Evolutionary conservation across 1,140 invertebrate species (phyloP), one percentile per base, ranked within the genome.

Genomic region (Brachionus sp.): DNA sequence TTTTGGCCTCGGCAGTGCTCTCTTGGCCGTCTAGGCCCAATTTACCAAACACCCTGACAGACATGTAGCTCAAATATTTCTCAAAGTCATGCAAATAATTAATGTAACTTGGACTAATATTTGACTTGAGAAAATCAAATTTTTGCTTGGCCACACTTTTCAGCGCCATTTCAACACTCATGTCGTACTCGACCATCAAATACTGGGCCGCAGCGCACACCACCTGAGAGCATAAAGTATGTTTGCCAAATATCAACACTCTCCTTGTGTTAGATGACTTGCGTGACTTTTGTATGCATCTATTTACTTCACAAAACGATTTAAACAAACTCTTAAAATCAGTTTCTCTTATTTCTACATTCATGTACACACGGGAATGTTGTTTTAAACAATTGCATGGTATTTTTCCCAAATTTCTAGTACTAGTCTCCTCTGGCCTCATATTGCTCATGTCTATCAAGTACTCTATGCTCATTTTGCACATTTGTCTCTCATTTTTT

Each of bases 101-200:
- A 9, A 33, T 29, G 35, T 80, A 80, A 35, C 77, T 29, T 12
- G 39, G 5, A 23, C 57, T 46, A 4, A 80, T 10, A 10, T 29
- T 75, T 6, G 13, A 16, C 6, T 44, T 13, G 7, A 44, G 0
- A 35, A 23, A 19, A 10, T 29, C 23, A 33, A 75, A 75, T 25
- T 75, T 46, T 25, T 57, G 2, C n/a, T 66, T 29, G 19, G 35
- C 12, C 3, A 80, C 50, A 57, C 46, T 29, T 16, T 80, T 23
- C 4, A 80, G 46, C 10, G 77, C 77, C 53, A 35, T 80, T 3
- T 66, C 39, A 2, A 80, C 19, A 23, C 50, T 57, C 77, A 80
- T 80, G 6, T 80, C 57, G 39, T 80, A 80, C 77, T 80, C 77
- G 13, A 80, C 25, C 77, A 80, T 80, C 35, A 80, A 66, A 66